A percentile compares a stretch with the other conserved stretches of the same genome.
These are phyloP conservation scores for Lasioglossum villosulum DNA, from an alignment of 2,888 invertebrate species.

Conservation along the genomic window DNA sequence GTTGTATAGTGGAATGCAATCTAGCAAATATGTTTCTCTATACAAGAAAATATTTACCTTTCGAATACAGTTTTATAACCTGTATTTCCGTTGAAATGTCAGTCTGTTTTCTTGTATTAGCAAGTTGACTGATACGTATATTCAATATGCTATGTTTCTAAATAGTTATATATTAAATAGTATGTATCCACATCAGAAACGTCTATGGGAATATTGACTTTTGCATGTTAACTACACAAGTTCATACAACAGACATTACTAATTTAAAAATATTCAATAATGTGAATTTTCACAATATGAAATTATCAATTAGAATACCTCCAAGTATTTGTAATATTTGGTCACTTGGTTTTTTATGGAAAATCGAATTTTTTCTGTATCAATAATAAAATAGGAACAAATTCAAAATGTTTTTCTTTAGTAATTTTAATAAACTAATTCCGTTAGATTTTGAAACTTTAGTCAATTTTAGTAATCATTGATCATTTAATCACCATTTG, in stretches of 20 bases:
- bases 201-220: not conserved
- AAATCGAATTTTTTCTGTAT: not conserved
- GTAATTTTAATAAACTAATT: not conserved
- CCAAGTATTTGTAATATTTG: too few species aligned
- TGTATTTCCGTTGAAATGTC: not conserved
- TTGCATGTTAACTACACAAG: too few species aligned
- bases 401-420: not conserved
- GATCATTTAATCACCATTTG: not conserved
- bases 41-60: not conserved
- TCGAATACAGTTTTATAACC: not conserved
- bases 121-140: not conserved
- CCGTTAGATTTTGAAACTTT: not conserved
- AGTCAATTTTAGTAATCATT: too few species aligned
- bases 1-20: not conserved
- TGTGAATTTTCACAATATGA: too few species aligned
- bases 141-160: not conserved
- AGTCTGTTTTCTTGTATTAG: not conserved
- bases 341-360: not conserved
- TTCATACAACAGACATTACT: too few species aligned
- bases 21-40: not conserved
- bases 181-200: not conserved
- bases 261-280: too few species aligned
- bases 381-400: not conserved
- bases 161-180: not conserved
- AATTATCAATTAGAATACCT: too few species aligned